A percentile compares a stretch with the other conserved stretches of the same genome.
phyloP scores from a whole-genome alignment of 2,113 vertebrate genomes.

The Vombatus ursinus region DNA sequence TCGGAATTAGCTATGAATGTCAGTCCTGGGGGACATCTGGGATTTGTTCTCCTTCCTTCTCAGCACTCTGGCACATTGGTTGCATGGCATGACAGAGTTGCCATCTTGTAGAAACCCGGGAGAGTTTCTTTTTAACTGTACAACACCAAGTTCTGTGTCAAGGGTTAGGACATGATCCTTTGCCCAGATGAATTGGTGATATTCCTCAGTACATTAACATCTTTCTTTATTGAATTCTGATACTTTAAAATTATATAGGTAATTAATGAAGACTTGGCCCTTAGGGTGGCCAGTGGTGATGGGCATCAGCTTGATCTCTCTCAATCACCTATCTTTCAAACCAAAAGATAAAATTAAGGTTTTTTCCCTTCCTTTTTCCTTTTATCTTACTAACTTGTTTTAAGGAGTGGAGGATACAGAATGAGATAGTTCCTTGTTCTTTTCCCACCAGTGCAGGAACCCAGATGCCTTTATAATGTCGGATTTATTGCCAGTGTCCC shows the following conservation, averaged over 20 bases:
- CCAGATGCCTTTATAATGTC: background rate
- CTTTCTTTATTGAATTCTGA: background rate
- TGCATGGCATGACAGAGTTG: accelerated
- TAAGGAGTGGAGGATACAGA: background rate
- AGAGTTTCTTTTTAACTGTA: background rate
- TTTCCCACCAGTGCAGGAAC: too few relatives aligned
- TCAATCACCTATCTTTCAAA: accelerated
- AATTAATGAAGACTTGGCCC: background rate
- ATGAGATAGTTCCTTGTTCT: background rate
- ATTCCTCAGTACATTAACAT: background rate
- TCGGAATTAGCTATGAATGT: background rate
- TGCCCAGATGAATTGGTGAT: background rate
- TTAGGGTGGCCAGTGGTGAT: background rate
- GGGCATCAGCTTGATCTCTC: background rate
- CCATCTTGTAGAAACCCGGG: background rate
- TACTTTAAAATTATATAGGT: background rate
- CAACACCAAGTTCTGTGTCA: accelerated
- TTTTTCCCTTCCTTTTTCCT: background rate
- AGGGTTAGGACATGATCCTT: background rate
- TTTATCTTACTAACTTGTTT: background rate
- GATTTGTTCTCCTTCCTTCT: background rate
- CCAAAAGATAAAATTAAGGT: background rate
- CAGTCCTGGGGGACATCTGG: background rate
- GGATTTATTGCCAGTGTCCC: background rate
- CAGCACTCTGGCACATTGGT: background rate